A percentile compares a stretch with the other conserved stretches of the same genome.
phyloP scores from a whole-genome alignment of 2,888 invertebrate species.

The Sesia bembeciformis region DNA sequence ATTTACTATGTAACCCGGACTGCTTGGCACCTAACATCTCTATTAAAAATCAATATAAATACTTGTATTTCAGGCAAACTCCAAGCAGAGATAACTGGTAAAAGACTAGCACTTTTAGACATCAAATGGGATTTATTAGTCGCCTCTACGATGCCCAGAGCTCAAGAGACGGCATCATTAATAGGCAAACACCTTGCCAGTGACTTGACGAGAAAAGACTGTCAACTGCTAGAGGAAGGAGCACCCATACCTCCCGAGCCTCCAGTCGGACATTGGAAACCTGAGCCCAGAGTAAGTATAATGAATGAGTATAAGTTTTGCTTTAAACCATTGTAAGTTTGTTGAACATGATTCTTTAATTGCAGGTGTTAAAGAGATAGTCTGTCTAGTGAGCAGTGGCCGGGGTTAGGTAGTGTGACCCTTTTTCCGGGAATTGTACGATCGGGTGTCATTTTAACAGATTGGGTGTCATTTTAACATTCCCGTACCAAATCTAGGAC shows the following conservation, averaged over 20 bases:
- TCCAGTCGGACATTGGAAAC: slow-evolving; percentile 89
- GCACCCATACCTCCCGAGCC: slow-evolving; percentile 97
- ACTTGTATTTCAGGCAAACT: slow-evolving; percentile 75
- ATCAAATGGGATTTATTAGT: slow-evolving; percentile 87
- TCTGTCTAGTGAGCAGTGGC: too few species aligned
- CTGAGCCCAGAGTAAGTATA: slow-evolving; percentile 75
- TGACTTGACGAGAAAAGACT: slow-evolving; percentile 74
- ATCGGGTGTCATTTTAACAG: too few species aligned
- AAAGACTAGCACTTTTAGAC: slow-evolving; percentile 83
- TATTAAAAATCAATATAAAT: too few species aligned
- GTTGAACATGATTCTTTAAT: background rate
- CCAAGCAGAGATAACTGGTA: slow-evolving; percentile 91
- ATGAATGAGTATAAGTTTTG: background rate
- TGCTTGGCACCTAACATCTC: too few species aligned
- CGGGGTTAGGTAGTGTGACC: too few species aligned
- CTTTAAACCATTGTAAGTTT: background rate
- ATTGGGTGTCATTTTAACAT: too few species aligned
- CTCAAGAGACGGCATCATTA: slow-evolving; percentile 91
- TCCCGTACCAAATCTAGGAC: too few species aligned
- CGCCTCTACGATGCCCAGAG: slow-evolving; percentile 94
- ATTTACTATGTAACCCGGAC: too few species aligned
- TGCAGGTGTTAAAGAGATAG: too few species aligned
- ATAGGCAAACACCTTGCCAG: slow-evolving; percentile 82
- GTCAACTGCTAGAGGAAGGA: slow-evolving; percentile 90
- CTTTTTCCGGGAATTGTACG: too few species aligned